Percentiles rank a stretch among this genome's conserved stretches.
These are phyloP conservation scores for Reinhardtius hippoglossoides DNA, from an alignment of 2,113 vertebrate species.

Conservation along the genomic window DNA sequence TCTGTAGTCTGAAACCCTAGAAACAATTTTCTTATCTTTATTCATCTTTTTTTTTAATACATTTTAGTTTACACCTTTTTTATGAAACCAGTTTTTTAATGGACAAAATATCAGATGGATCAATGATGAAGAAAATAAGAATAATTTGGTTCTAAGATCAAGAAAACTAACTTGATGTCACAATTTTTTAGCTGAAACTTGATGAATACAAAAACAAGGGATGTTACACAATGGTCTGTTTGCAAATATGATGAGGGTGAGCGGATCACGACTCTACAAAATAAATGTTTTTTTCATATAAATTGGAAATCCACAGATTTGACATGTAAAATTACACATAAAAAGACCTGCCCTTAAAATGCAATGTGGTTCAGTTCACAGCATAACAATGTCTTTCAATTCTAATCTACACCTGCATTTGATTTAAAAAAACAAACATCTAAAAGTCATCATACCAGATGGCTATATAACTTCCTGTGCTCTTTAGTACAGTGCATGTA, in stretches of 20 bases:
- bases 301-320: not conserved
- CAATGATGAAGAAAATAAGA: not conserved
- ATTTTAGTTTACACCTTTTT: not conserved
- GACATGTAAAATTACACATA: not conserved
- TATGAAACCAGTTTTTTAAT: not conserved
- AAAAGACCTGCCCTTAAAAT: not conserved
- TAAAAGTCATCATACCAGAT: not conserved
- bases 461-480: not conserved
- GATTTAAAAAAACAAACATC: not conserved
- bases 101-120: not conserved
- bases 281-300: not conserved
- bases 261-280: not conserved
- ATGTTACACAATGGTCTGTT: not conserved
- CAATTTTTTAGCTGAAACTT: constrained; percentile 2
- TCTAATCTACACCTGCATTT: not conserved
- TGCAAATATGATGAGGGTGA: not conserved
- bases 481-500: not conserved
- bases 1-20: too few species aligned
- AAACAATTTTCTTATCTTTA: too few species aligned
- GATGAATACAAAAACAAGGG: constrained; percentile 14
- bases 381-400: not conserved
- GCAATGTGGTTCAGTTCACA: constrained; percentile 7
- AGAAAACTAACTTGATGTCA: not conserved
- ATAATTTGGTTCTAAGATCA: not conserved
- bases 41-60: too few species aligned